Conservation (phyloP, 2,888 invertebrate species). For the Megalurothrips usitatus region DNA sequence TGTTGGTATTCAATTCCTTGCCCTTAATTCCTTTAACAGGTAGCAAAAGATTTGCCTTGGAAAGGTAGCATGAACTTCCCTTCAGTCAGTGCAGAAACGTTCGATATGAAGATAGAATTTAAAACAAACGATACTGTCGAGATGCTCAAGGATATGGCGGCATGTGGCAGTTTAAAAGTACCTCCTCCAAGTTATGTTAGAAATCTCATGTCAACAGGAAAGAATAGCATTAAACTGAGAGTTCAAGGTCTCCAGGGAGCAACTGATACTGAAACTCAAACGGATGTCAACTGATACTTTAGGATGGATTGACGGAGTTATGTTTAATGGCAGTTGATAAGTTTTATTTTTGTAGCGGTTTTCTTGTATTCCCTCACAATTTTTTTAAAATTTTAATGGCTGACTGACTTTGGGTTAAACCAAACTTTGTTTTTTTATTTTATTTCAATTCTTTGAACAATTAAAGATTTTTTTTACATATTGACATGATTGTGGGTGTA, state of each 20-base stretch:
- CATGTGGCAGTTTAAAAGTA: not conserved
- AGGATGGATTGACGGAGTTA: not conserved
- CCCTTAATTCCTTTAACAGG: not conserved
- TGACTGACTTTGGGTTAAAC: too few relatives aligned
- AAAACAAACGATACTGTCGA: not conserved
- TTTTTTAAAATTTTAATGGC: too few relatives aligned
- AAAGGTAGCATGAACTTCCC: not conserved
- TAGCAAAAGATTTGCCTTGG: not conserved
- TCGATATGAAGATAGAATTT: conserved; percentile 6
- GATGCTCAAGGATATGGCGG: not conserved
- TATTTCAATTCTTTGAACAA: too few relatives aligned
- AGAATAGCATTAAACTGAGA: not conserved
- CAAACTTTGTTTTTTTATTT: too few relatives aligned
- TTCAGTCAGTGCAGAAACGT: not conserved
- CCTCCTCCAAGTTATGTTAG: not conserved
- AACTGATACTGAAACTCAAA: not conserved
- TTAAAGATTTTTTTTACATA: too few relatives aligned
- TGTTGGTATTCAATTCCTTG: not conserved
- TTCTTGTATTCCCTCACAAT: too few relatives aligned
- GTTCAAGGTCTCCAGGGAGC: not conserved
- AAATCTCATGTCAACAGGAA: not conserved
- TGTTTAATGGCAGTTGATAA: not conserved
- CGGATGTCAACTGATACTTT: not conserved
- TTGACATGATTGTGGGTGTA: too few relatives aligned
- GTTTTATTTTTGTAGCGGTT: too few relatives aligned